Conservation (phyloP, 2,113 vertebrate species). For the Percina caprodes region DNA sequence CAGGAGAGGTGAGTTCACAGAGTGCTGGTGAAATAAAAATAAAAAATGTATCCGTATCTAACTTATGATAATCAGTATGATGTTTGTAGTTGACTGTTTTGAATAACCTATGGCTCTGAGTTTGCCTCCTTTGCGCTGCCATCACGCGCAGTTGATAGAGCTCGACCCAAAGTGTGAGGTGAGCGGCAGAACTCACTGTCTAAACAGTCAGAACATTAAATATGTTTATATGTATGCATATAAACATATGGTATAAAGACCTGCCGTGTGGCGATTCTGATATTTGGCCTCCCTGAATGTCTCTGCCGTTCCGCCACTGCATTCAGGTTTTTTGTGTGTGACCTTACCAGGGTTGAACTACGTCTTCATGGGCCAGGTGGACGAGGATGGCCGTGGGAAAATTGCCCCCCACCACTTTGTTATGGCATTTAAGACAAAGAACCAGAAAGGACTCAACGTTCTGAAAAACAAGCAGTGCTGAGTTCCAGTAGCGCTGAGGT, state of each 20-base stretch:
- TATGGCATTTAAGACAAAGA: conserved; percentile 94
- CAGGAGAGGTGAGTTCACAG: conserved; percentile 90
- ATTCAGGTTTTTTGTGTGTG: conserved; percentile 86
- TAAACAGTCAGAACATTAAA: conserved; percentile 40
- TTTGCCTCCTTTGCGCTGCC: conserved; percentile 64
- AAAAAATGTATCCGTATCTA: not conserved
- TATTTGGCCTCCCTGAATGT: conserved; percentile 80
- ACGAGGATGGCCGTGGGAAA: conserved; percentile 92
- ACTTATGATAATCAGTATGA: conserved; percentile 22
- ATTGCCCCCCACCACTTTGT: conserved; percentile 93
- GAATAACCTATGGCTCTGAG: conserved; percentile 72
- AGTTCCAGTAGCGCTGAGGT: conserved; percentile 43
- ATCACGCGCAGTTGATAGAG: conserved; percentile 33
- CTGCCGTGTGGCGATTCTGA: conserved; percentile 71
- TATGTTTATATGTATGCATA: conserved; percentile 69
- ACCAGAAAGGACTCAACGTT: conserved; percentile 90
- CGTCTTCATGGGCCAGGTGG: conserved; percentile 96
- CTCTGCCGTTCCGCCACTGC: conserved; percentile 84
- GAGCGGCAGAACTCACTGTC: conserved; percentile 77
- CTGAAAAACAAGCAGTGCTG: conserved; percentile 93
- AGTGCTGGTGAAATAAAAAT: not conserved
- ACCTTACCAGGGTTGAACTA: conserved; percentile 94
- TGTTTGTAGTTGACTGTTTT: conserved; percentile 54
- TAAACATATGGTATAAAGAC: conserved; percentile 65
- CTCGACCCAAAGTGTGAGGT: conserved; percentile 55